Evolutionary conservation across 2,113 vertebrate genomes (phyloP).

Genomic region (Entomyzon cyanotis): DNA sequence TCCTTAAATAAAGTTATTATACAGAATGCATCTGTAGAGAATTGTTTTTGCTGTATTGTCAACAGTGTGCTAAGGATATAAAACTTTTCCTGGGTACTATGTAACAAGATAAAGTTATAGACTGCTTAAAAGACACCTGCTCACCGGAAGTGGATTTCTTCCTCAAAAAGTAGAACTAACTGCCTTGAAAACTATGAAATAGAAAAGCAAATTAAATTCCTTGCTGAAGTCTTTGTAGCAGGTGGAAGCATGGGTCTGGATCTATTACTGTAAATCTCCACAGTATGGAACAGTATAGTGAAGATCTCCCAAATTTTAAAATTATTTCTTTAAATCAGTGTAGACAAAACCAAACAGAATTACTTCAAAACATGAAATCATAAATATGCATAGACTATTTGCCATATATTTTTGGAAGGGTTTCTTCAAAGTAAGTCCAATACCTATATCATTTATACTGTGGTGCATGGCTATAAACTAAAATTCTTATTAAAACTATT

Average conservation of each 20-base stretch:
- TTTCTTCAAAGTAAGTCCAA: conserved; percentile 3
- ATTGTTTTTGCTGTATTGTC: neutral
- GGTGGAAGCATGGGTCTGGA: neutral
- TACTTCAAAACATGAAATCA: neutral
- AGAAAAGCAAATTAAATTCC: neutral
- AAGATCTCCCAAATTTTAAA: neutral
- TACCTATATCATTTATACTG: neutral
- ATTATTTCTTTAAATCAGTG: neutral
- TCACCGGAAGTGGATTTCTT: neutral
- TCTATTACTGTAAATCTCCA: neutral
- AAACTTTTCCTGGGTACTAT: neutral
- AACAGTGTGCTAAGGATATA: neutral
- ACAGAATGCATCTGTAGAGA: neutral
- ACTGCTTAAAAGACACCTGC: neutral
- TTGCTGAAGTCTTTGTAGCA: neutral
- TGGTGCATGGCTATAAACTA: neutral
- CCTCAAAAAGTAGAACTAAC: neutral
- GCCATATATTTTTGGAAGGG: neutral
- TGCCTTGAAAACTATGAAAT: neutral
- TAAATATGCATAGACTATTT: neutral
- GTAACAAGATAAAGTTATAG: neutral
- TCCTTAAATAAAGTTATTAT: neutral
- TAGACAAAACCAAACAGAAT: neutral
- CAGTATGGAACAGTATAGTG: neutral
- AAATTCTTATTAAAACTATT: neutral